Evolutionary conservation across 2,797 vertebrate species (phyloP), one percentile per base, ranked within the genome.

Genomic region (Loriculus beryllinus): DNA sequence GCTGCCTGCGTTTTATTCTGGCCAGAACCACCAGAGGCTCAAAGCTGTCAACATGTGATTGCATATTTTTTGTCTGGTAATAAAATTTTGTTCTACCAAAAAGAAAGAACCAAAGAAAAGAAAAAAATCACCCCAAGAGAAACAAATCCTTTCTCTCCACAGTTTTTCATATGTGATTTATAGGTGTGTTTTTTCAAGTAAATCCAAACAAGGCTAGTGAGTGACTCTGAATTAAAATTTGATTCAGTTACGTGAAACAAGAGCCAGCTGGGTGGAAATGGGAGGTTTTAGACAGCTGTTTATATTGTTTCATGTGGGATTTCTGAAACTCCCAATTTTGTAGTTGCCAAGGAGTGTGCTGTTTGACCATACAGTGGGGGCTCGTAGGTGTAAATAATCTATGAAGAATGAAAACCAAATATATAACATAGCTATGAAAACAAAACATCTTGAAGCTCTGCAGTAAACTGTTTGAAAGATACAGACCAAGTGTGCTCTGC

Each of bases 111-210:
- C 15, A 40, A 31, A 31, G 16, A 52, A 52, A 31, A 31, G 19
- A 26, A 33, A 29, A 26, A 74, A 40, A 60, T 56, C 64, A 62
- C 77, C 69, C 70, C 31, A 64, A 90, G 77, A 93, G 83, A 72
- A 86, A 65, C 74, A 90, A 89, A 77, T 76, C 79, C n/a, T 28
- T 68, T 88, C 54, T 59, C 51, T 42, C 31, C 19, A 2, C 76
- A 80, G 75, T 85, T 92, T 86, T 92, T 57, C 56, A 8, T 39
- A 26, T 31, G 70, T 94, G 84, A 95, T 92, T 96, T 96, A 88
- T 87, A 94, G 89, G 84, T 95, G 88, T 94, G 57, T 93, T 97
- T 96, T 95, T 81, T 88, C 67, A 72, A 94, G 63, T 43, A 76
- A 81, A 84, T 40, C 86, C 89, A 88, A 93, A 82, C 84, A 71